Percentiles rank a stretch among this genome's conserved stretches.
Conservation (phyloP, 2,797 vertebrate species). For the Sebastiscus tertius region DNA sequence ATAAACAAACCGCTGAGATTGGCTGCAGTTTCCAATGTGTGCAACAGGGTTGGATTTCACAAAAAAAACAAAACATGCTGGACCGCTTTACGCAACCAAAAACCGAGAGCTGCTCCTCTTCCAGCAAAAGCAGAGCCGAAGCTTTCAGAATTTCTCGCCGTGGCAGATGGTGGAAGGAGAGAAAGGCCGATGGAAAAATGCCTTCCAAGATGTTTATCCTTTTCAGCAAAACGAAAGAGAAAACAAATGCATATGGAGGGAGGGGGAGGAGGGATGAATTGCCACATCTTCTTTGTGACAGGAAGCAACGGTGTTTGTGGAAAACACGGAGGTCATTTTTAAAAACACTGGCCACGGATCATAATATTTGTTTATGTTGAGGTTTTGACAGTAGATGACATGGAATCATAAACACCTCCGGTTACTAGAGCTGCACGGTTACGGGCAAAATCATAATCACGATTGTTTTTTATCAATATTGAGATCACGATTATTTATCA, state of each 20-base stretch:
- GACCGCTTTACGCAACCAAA: slow-evolving; percentile 4
- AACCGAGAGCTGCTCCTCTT: slow-evolving; percentile 20
- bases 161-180: slow-evolving; percentile 68
- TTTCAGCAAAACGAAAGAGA: slow-evolving; percentile 60
- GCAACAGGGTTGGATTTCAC: slow-evolving; percentile 46
- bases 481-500: too few species aligned
- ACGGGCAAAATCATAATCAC: too few species aligned
- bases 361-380: background rate
- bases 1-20: slow-evolving; percentile 36
- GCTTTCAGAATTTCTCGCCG: slow-evolving; percentile 47
- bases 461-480: too few species aligned
- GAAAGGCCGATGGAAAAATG: slow-evolving; percentile 56
- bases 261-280: slow-evolving; percentile 21
- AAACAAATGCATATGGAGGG: slow-evolving; percentile 69
- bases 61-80: slow-evolving; percentile 12
- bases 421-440: too few species aligned
- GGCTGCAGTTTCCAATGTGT: slow-evolving; percentile 28
- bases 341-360: background rate
- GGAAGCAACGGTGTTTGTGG: slow-evolving; percentile 13
- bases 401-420: background rate
- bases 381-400: background rate
- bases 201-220: slow-evolving; percentile 70
- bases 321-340: slow-evolving; percentile 14
- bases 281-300: slow-evolving; percentile 34
- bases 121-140: slow-evolving; percentile 20